Evolutionary conservation across 2,113 vertebrate species (phyloP).

Genomic region (Ploceus nigricollis): DNA sequence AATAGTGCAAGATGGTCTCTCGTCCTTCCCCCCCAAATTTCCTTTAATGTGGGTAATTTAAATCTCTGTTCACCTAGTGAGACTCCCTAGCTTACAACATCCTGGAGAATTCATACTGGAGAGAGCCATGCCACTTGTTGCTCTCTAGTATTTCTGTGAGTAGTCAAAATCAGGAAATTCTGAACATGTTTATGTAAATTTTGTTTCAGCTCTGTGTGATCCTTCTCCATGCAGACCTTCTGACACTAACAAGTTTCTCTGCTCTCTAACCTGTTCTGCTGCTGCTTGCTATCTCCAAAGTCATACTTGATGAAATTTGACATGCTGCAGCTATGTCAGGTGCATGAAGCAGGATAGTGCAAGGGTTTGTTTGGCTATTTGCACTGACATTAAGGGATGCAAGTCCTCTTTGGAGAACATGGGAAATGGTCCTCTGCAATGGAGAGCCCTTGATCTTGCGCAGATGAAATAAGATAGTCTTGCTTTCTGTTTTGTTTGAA

Average conservation of each 20-base stretch:
- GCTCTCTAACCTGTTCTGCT: not conserved
- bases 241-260: not conserved
- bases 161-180: not conserved
- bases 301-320: not conserved
- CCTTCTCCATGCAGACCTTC: not conserved
- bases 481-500: not conserved
- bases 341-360: not conserved
- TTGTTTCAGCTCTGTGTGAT: not conserved
- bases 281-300: not conserved
- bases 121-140: not conserved
- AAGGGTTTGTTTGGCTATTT: not conserved
- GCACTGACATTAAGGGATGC: not conserved
- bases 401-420: not conserved
- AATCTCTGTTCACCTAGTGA: not conserved
- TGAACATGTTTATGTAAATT: not conserved
- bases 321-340: not conserved
- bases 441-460: not conserved
- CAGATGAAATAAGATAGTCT: not conserved
- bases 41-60: not conserved
- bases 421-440: not conserved
- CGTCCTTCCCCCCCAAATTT: rapidly evolving
- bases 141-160: not conserved
- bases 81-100: not conserved
- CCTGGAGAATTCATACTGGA: not conserved
- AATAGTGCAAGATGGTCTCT: not conserved